phyloP scores from a whole-genome alignment of 2,797 vertebrate genomes.

The Etheostoma nigrum region DNA sequence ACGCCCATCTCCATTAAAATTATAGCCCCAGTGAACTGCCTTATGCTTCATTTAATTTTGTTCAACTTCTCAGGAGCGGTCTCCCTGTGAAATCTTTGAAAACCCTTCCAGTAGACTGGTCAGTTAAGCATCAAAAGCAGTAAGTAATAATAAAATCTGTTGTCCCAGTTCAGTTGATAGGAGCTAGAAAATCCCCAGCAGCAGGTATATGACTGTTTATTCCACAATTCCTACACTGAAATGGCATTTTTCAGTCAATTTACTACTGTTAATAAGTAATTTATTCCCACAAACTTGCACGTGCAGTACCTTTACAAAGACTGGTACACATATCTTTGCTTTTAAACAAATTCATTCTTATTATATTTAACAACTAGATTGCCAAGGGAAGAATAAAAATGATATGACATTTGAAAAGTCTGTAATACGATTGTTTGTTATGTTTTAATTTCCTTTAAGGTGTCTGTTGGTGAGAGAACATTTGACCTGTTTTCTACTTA shows the following conservation, averaged over 20 bases:
- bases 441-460: constrained; percentile 24
- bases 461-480: constrained; percentile 19
- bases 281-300: constrained; percentile 15
- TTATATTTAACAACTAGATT: neutral
- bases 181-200: constrained; percentile 51
- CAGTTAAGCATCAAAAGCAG: constrained; percentile 72
- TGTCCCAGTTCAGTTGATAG: constrained; percentile 49
- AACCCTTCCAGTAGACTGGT: constrained; percentile 73
- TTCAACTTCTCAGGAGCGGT: constrained; percentile 70
- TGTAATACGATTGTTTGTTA: neutral
- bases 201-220: constrained; percentile 39
- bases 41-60: constrained; percentile 76
- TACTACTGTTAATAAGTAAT: constrained; percentile 21
- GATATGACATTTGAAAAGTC: neutral
- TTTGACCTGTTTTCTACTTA: constrained; percentile 26
- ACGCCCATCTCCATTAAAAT: constrained; percentile 74
- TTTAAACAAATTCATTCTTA: neutral
- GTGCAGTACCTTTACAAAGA: neutral
- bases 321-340: neutral
- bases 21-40: constrained; percentile 65
- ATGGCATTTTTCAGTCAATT: constrained; percentile 20
- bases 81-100: constrained; percentile 74
- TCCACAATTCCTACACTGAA: constrained; percentile 19
- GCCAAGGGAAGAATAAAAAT: too few species aligned
- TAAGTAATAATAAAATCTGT: constrained; percentile 63